A percentile compares a stretch with the other conserved stretches of the same genome.
phyloP scores from a whole-genome alignment of 2,113 vertebrate species.

The Hippoglossus stenolepis region DNA sequence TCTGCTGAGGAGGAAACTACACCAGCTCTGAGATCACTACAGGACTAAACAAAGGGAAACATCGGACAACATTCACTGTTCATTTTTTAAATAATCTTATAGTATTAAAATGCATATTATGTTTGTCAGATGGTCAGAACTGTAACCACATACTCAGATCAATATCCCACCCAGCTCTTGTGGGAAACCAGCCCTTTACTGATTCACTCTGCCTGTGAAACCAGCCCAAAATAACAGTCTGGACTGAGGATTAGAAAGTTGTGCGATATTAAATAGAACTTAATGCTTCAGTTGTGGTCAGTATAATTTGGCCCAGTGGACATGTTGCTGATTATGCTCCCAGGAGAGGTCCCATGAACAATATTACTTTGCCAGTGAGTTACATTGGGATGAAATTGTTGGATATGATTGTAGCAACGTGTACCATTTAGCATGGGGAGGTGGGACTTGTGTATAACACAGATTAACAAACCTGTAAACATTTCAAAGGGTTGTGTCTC shows the following conservation, averaged over 20 bases:
- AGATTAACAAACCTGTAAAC: background rate
- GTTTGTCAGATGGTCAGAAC: constrained; percentile 17
- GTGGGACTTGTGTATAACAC: background rate
- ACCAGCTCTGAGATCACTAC: background rate
- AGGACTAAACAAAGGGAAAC: background rate
- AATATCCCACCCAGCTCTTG: constrained; percentile 41
- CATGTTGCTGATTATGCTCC: constrained; percentile 32
- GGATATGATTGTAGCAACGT: background rate
- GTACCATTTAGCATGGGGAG: background rate
- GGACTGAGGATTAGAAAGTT: constrained; percentile 46
- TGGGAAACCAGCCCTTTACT: constrained; percentile 40
- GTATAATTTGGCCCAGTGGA: constrained; percentile 36
- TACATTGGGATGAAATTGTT: background rate
- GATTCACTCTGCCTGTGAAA: constrained; percentile 20
- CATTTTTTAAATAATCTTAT: background rate
- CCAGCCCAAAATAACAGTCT: constrained; percentile 59
- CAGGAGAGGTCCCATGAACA: constrained; percentile 23
- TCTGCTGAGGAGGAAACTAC: background rate
- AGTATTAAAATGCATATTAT: background rate
- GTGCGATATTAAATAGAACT: constrained; percentile 40
- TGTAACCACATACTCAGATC: constrained; percentile 9
- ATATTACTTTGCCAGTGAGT: background rate
- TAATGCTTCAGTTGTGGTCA: constrained; percentile 33
- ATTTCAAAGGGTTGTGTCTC: no score
- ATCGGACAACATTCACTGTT: background rate